Evolutionary conservation across 2,113 vertebrate species (phyloP).

Genomic region (Lynx canadensis): DNA sequence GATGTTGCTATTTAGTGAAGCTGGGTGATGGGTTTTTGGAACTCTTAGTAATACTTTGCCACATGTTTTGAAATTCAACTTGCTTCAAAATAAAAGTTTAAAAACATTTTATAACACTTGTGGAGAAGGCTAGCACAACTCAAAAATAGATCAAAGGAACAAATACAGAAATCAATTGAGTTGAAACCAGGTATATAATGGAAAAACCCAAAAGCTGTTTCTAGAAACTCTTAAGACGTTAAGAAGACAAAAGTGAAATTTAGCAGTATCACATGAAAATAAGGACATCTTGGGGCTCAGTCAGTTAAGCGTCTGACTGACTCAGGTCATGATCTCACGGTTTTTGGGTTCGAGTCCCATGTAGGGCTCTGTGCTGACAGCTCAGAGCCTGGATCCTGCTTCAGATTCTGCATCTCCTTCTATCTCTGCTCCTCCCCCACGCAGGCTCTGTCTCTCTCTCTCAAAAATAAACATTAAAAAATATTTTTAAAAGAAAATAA

Average conservation of each 20-base stretch:
- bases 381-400: too few relatives aligned
- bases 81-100: constrained; percentile 25
- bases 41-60: neutral
- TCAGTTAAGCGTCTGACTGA: too few relatives aligned
- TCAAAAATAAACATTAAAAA: too few relatives aligned
- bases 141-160: neutral
- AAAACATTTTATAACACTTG: neutral
- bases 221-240: neutral
- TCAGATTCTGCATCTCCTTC: too few relatives aligned
- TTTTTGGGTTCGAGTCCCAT: too few relatives aligned
- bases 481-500: neutral
- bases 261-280: neutral
- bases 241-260: neutral
- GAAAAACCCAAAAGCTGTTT: neutral
- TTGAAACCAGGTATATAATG: neutral
- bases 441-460: too few relatives aligned
- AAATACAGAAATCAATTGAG: neutral
- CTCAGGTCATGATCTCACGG: too few relatives aligned
- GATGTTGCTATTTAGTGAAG: neutral
- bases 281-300: neutral
- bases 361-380: too few relatives aligned
- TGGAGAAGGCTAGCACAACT: neutral
- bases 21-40: neutral
- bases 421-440: too few relatives aligned
- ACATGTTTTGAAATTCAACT: neutral